Evolutionary conservation across 2,888 invertebrate genomes (phyloP), one percentile per base, ranked within the genome.

Genomic region (Amphimallon solstitiale): DNA sequence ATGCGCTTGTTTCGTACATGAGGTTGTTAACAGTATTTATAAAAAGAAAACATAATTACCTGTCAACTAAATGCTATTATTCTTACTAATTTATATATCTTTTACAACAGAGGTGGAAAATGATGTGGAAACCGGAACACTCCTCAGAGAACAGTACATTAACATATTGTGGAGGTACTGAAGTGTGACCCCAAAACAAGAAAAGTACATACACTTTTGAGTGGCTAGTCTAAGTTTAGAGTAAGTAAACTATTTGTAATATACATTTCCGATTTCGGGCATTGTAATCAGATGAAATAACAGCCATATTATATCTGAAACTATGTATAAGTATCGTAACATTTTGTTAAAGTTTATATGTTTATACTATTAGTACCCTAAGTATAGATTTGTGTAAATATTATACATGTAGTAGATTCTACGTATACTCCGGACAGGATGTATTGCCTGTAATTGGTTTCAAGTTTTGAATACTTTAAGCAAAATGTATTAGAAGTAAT

Each of bases 71-170:
- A n/a, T n/a, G n/a, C n/a, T n/a, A n/a, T n/a, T n/a, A n/a, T n/a
- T n/a, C n/a, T n/a, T n/a, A n/a, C n/a, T n/a, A n/a, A n/a, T n/a
- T n/a, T n/a, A n/a, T n/a, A n/a, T n/a, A n/a, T 67, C 63, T 69
- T 69, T 68, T 79, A 79, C 17, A 5, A 29, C 77, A 86, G 85
- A 80, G 85, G 71, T 76, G 85, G 76, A 80, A 78, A 71, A 84
- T 82, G 77, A 84, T 85, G 66, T 83, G 84, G 80, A 82, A 81
- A 66, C 82, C 85, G 1, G 84, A 85, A 73, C 80, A 81, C 63
- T 80, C 81, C 7, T 79, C 81, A 6, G 83, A 83, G 49, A 80
- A 81, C 71, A 81, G 79, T 73, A 76, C 82, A 38, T 71, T 83
- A 69, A 83, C 82, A 2, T 85, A 85, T 74, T 84, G 84, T 63